Conservation (phyloP, 2,888 invertebrate species). For the Tuberolachnus salignus region DNA sequence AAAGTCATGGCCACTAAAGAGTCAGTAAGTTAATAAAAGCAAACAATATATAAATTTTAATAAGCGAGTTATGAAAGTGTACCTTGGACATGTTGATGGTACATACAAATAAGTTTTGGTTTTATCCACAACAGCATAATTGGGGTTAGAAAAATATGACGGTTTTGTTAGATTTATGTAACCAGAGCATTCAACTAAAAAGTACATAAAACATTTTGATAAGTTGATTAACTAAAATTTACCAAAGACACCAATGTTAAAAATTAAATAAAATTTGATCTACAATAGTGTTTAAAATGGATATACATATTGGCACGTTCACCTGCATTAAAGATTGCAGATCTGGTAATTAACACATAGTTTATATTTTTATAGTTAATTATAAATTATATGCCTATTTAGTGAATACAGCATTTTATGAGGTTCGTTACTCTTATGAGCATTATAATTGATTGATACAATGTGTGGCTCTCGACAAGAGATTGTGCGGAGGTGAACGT, state of each 20-base stretch:
- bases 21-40: slow-evolving; percentile 11
- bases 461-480: no score
- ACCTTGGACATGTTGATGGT: slow-evolving; percentile 52
- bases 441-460: no score
- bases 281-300: not conserved
- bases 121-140: slow-evolving; percentile 52
- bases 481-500: not conserved
- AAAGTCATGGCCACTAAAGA: not conserved
- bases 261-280: not conserved
- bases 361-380: no score
- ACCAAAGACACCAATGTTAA: slow-evolving; percentile 32
- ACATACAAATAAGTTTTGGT: slow-evolving; percentile 34
- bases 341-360: no score
- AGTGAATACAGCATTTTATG: no score
- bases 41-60: not conserved
- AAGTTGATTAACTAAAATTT: not conserved
- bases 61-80: slow-evolving; percentile 34
- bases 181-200: slow-evolving; percentile 51
- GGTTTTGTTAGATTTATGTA: slow-evolving; percentile 52
- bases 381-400: no score
- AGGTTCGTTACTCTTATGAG: no score
- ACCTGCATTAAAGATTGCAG: no score
- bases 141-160: slow-evolving; percentile 47
- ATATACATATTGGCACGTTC: not conserved
- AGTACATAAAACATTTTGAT: slow-evolving; percentile 37